These are phyloP conservation scores for Benthosema pterotum DNA, from an alignment of 2,797 vertebrate genomes.

Conservation along the genomic window DNA sequence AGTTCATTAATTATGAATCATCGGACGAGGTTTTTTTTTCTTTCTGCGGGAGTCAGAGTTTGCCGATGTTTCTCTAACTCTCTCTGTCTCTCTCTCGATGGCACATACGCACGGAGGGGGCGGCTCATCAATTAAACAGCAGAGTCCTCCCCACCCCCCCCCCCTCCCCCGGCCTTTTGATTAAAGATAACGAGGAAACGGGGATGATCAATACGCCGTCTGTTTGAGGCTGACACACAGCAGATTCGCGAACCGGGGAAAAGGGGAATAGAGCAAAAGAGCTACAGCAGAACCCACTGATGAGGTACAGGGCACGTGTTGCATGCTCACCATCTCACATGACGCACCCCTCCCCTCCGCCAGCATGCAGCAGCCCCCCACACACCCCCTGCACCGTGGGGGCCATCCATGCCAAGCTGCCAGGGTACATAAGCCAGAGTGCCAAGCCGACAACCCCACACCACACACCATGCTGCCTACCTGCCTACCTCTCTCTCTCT, in stretches of 20 bases:
- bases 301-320: too few species aligned
- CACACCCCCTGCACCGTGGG: too few species aligned
- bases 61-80: slow-evolving; percentile 30
- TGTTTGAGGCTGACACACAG: slow-evolving; percentile 63
- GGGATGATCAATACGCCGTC: slow-evolving; percentile 79
- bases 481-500: too few species aligned
- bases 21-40: slow-evolving; percentile 65
- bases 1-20: slow-evolving; percentile 83
- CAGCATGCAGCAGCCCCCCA: too few species aligned
- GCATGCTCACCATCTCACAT: slow-evolving; percentile 30
- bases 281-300: background rate
- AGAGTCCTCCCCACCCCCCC: too few species aligned
- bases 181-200: slow-evolving; percentile 85
- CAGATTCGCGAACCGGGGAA: slow-evolving; percentile 40
- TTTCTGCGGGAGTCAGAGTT: slow-evolving; percentile 78
- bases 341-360: too few species aligned
- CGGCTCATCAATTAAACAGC: slow-evolving; percentile 86
- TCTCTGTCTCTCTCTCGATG: too few species aligned
- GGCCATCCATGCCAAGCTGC: slow-evolving; percentile 37
- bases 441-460: slow-evolving; percentile 41
- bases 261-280: slow-evolving; percentile 16
- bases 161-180: slow-evolving; percentile 83
- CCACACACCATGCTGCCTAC: too few species aligned
- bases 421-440: slow-evolving; percentile 18
- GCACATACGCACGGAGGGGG: slow-evolving; percentile 38